Evolutionary conservation across 30 jellyfish, hydroid and myxozoan species (phyloP), one percentile per base, ranked within the genome.

Genomic region (Hydractinia symbiolongicarpus): DNA sequence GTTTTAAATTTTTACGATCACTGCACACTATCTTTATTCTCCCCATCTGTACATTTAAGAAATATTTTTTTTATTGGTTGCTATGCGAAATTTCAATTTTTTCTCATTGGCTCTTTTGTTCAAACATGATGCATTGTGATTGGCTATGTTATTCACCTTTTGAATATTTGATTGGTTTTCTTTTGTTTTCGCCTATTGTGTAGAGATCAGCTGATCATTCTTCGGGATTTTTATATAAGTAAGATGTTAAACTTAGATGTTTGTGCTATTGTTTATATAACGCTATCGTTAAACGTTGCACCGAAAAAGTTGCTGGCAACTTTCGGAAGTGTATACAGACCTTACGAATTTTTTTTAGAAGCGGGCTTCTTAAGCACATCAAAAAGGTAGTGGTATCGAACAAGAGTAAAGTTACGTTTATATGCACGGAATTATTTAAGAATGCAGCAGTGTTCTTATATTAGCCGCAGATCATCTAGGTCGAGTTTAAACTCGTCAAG

Each of bases 401-500:
- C 40, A 7, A 64, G 74, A 44, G 40, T 13, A 7, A n/a, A 11
- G 15, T 58, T 51, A 6, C 40, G 19, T 51, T 7, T 6, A 64
- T 6, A 64, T 11, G 17, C 40, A 6, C 40, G 52, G 6, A 64
- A 44, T 64, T 64, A 64, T 6, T 64, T 74, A 4, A 50, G 54
- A 55, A 77, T 77, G 85, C 53, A 30, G 44, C 44, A 51, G 51
- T 77, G 85, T 49, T 30, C 85, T 54, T 77, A 78, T 62, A 60
- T 55, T 9, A 77, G 44, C 21, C 75, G 85, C 54, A 60, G 85
- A 19, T 54, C 40, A 44, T 77, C 72, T 55, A 50, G 85, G 17
- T 53, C 30, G 30, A 60, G 83, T 54, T 61, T 61, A 5, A 79
- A 67, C 87, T 58, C 87, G 49, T 78, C 87, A 21, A 16, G 81